Evolutionary conservation across 2,888 invertebrate genomes (phyloP).

Genomic region (Barypeithes pellucidus): DNA sequence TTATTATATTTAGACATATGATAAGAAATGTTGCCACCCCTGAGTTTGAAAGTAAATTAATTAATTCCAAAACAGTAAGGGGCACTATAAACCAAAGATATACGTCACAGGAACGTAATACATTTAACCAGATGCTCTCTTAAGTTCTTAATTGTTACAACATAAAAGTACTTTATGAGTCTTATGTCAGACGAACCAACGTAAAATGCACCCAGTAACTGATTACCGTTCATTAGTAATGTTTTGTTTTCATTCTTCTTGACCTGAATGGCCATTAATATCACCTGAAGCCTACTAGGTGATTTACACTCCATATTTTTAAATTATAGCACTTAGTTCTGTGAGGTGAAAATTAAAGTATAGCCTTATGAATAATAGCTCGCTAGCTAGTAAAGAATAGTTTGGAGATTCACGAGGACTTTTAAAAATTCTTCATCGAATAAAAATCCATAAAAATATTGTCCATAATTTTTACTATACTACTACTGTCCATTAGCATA

Average conservation of each 20-base stretch:
- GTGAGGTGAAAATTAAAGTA: background rate
- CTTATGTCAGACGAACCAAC: slow-evolving; percentile 14
- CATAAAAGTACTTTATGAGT: slow-evolving; percentile 46
- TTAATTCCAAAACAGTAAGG: slow-evolving; percentile 36
- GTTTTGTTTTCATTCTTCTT: slow-evolving; percentile 64
- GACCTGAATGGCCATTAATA: slow-evolving; percentile 64
- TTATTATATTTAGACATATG: background rate
- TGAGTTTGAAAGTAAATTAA: slow-evolving; percentile 25
- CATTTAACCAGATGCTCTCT: slow-evolving; percentile 45
- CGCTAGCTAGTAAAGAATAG: background rate
- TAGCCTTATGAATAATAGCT: background rate
- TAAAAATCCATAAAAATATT: no score
- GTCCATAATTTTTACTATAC: no score
- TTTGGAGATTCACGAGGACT: no score
- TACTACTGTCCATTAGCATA: no score
- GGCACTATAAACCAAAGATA: background rate
- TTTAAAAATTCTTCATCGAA: no score
- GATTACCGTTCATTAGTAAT: slow-evolving; percentile 65
- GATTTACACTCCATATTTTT: slow-evolving; percentile 24
- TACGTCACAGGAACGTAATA: slow-evolving; percentile 31
- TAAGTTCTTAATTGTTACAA: slow-evolving; percentile 46
- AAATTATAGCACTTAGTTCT: slow-evolving; percentile 11
- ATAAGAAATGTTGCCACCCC: slow-evolving; percentile 25
- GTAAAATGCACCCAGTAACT: slow-evolving; percentile 53
- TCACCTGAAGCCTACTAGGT: slow-evolving; percentile 59